These are phyloP conservation scores for Zalophus californianus DNA, from an alignment of 2,797 vertebrate species.

Conservation along the genomic window DNA sequence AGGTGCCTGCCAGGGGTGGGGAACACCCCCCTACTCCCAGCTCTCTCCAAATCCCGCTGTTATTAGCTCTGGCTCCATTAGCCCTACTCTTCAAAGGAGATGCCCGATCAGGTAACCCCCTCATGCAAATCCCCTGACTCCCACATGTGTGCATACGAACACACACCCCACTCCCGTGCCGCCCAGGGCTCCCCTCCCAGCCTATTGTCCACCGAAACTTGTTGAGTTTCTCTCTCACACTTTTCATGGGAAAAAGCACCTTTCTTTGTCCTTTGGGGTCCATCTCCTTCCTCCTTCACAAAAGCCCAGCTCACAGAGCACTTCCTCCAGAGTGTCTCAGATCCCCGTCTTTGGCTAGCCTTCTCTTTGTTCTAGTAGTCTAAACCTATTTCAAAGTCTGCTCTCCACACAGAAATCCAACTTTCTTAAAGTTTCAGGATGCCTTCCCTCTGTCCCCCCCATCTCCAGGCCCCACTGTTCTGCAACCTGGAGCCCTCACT, in stretches of 20 bases:
- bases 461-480: background rate
- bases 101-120: background rate
- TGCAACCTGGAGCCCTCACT: background rate
- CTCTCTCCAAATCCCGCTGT: background rate
- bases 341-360: background rate
- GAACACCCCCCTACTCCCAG: too few species aligned
- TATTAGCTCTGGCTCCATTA: background rate
- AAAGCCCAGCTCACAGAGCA: background rate
- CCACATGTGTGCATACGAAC: fast-evolving
- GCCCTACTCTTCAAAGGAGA: background rate
- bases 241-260: background rate
- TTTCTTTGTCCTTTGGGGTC: background rate
- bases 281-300: background rate
- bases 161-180: background rate
- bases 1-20: background rate
- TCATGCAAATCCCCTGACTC: background rate
- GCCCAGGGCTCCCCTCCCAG: too few species aligned
- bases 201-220: background rate
- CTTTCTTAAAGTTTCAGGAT: background rate
- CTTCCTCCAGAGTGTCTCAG: background rate
- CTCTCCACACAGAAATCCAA: constrained; percentile 11
- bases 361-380: background rate
- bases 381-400: background rate
- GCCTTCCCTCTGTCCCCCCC: background rate
- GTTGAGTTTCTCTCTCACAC: background rate